Evolutionary conservation across 2,888 invertebrate species (phyloP), one percentile per base, ranked within the genome.

Genomic region (Aporophyla nigra): DNA sequence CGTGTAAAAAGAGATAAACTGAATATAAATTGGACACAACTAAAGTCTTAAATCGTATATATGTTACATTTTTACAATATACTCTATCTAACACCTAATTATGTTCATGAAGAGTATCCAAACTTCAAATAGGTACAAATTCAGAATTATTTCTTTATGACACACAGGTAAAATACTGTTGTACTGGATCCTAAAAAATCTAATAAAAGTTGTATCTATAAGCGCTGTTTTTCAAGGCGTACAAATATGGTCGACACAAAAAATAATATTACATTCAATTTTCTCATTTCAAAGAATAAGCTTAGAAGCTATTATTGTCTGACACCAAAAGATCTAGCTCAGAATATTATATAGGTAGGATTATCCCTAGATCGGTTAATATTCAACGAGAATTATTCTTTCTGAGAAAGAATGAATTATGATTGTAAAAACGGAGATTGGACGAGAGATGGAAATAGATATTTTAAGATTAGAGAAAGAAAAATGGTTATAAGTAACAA

Each of bases 371-470:
- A 78, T 84, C 68, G 40, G 77, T 76, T 78, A 74, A 80, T 83
- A 83, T 80, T 87, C 67, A 69, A 66, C 40, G 51, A 69, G 74
- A 79, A 81, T 75, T 68, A 83, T 80, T 77, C 7, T 84, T 79
- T 75, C 65, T 54, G 58, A 58, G 62, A 73, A 73, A 70, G 46
- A 79, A 83, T 82, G 72, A 82, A 83, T 71, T 83, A 79, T 83
- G 74, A 71, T 68, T 74, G 80, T 80, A 71, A 68, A 66, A 83
- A 68, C 76, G 73, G 75, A 75, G 71, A 80, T 84, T 80, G 62
- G 68, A 53, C 40, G 53, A 58, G 49, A 65, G 65, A 58, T 80
- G 69, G 58, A 80, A 72, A 71, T 69, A 65, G 19, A 79, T 69
- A 66, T 84, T 84, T 83, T 49, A 53, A 56, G 61, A 69, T 58